A percentile compares a stretch with the other conserved stretches of the same genome.
Conservation (phyloP, 2,797 vertebrate species). For the Sarcophilus harrisii region DNA sequence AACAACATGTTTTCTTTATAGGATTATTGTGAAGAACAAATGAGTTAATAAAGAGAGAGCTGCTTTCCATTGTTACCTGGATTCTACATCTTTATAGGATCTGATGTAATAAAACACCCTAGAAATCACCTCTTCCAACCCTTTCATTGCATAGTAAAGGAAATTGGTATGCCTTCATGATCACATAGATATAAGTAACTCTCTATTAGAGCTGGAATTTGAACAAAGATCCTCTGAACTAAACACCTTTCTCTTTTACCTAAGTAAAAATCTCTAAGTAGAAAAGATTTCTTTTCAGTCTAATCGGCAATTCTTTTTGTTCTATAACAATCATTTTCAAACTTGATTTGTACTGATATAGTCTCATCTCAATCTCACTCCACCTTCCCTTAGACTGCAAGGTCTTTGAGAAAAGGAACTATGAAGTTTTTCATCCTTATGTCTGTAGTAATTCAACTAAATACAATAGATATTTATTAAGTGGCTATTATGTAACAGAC, state of each 20-base stretch:
- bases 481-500: neutral
- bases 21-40: neutral
- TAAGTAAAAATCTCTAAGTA: neutral
- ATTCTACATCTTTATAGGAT: neutral
- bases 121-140: neutral
- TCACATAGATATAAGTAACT: neutral
- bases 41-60: neutral
- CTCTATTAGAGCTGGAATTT: neutral
- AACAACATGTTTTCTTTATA: neutral
- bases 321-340: neutral
- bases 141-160: neutral
- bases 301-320: neutral
- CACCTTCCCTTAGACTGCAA: neutral
- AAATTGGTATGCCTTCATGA: neutral
- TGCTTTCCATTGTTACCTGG: neutral
- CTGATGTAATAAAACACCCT: neutral
- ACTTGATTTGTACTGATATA: neutral
- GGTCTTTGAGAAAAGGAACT: neutral
- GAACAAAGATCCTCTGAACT: neutral
- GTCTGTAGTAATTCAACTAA: neutral
- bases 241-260: neutral
- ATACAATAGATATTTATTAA: neutral
- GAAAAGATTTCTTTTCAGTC: neutral
- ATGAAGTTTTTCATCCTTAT: neutral
- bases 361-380: neutral